Evolutionary conservation across 2,113 vertebrate species (phyloP), one percentile per base, ranked within the genome.

Genomic region (Chaetodon trifascialis): DNA sequence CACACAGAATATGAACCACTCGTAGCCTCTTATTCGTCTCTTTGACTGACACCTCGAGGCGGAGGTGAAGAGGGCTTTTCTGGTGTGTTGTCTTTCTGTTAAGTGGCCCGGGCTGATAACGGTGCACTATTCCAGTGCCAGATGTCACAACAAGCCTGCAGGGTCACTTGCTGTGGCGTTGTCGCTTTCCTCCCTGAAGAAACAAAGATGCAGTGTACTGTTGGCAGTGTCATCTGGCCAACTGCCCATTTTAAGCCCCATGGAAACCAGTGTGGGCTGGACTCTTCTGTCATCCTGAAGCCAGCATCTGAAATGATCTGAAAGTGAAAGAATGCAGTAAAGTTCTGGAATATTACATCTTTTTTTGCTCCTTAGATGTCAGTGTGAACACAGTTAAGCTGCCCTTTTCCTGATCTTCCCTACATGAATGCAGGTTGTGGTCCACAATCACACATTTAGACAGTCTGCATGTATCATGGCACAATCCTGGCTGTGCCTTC

Each of bases 191-290:
- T 86, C 80, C 2, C 86, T 79, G 79, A 66, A 91, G 85, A 89
- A 93, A 94, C 94, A 91, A 92, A 92, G 89, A 94, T 91, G 80
- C 83, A 87, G 82, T 93, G 90, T 94, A 83, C 91, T 89, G 76
- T 91, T 91, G 92, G 86, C 94, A 78, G 92, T 92, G 92, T 91
- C 79, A 80, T 90, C 90, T 93, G 93, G 92, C 85, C 71, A 38
- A 62, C 66, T 74, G 93, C 93, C 93, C 89, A 38, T 64, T 82
- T 80, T 14, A 59, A 86, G 80, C 40, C 56, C 66, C 73, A 25
- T 83, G 64, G 46, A 82, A 76, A 79, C 79, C 71, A 74, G 44
- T 3, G 30, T 85, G 88, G 73, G 68, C 59, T 52, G 62, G 47
- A 79, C 64, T 58, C 67, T 12, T 68, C 76, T 75, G 75, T 69